Evolutionary conservation across 2,113 vertebrate genomes (phyloP).

Genomic region (Paramisgurnus dabryanus): DNA sequence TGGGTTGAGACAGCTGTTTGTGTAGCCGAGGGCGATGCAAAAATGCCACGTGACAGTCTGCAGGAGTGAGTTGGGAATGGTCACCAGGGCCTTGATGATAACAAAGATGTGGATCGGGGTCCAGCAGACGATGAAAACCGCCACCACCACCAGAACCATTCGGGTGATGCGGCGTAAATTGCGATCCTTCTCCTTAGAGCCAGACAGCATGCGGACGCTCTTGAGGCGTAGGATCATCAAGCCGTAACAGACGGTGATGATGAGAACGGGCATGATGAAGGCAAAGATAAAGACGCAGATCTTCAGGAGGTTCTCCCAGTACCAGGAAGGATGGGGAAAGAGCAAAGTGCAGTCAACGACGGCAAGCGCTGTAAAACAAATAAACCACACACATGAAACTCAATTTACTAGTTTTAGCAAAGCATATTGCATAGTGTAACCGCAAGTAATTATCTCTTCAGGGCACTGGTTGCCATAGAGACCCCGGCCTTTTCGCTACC

Average conservation of each 20-base stretch:
- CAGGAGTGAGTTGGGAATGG: constrained; percentile 89
- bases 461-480: background rate
- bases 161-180: constrained; percentile 95
- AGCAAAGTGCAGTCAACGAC: constrained; percentile 88
- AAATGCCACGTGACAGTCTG: constrained; percentile 98
- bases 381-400: constrained; percentile 10
- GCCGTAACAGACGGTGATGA: constrained; percentile 96
- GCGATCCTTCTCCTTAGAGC: constrained; percentile 97
- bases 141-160: constrained; percentile 98
- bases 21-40: constrained; percentile 97
- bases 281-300: constrained; percentile 99
- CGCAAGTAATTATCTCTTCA: constrained; percentile 5
- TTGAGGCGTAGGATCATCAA: constrained; percentile 97
- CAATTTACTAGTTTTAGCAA: background rate
- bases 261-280: constrained; percentile 97
- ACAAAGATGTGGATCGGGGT: constrained; percentile 98
- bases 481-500: background rate
- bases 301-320: constrained; percentile 98
- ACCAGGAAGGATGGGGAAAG: constrained; percentile 94
- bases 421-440: background rate
- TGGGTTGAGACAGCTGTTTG: constrained; percentile 98
- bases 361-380: constrained; percentile 63
- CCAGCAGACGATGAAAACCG: constrained; percentile 98
- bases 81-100: constrained; percentile 92
- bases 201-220: constrained; percentile 96